These are phyloP conservation scores for Agrochola lota DNA, from an alignment of 2,888 invertebrate genomes.

Conservation along the genomic window DNA sequence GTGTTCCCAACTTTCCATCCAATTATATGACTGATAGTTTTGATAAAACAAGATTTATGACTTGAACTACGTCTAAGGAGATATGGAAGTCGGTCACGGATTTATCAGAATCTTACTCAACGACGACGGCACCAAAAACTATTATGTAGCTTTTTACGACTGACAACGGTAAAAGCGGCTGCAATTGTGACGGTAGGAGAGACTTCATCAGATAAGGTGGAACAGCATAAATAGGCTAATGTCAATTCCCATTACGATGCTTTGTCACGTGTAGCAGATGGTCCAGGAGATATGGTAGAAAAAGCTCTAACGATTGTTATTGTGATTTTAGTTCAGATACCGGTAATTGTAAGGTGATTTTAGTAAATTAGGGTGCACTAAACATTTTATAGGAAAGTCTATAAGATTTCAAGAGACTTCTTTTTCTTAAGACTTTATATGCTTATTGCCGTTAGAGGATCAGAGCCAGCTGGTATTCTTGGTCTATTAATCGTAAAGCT, in stretches of 20 bases:
- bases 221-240: constrained; percentile 85
- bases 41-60: constrained; percentile 83
- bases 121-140: constrained; percentile 69
- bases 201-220: constrained; percentile 80
- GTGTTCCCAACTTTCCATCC: constrained; percentile 63
- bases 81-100: constrained; percentile 82
- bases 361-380: constrained; percentile 14
- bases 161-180: constrained; percentile 72
- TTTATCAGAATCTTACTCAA: constrained; percentile 74
- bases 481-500: background rate
- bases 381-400: background rate
- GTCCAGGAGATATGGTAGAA: constrained; percentile 70
- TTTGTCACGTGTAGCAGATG: constrained; percentile 86
- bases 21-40: constrained; percentile 72
- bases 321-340: constrained; percentile 57
- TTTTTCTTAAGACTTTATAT: too few species aligned
- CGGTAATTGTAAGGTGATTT: constrained; percentile 48
- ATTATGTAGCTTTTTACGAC: constrained; percentile 73
- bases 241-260: constrained; percentile 84
- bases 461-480: background rate
- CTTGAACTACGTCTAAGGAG: constrained; percentile 72
- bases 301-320: constrained; percentile 62
- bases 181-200: constrained; percentile 78
- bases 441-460: background rate
- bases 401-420: background rate